Base-by-base conservation (phyloP, 2,113 vertebrate species). In the Synodontis membranacea region DNA sequence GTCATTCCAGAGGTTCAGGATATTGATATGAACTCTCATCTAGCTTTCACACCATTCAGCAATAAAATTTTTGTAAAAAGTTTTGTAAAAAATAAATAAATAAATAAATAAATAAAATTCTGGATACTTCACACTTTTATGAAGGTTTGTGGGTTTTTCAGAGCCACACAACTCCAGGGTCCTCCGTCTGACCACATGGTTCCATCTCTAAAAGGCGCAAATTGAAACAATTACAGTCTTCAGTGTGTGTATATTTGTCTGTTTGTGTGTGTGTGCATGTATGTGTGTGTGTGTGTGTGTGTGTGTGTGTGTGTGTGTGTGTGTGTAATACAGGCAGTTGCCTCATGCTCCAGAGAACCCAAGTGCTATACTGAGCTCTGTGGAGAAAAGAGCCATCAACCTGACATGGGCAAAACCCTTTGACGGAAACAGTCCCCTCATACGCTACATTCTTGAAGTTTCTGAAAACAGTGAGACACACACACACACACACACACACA, bases 381-480 rank as follows among this genome's bases (percentile, higher is more conserved):
- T 90, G 25, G 97, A 99, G 90, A 96, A 95, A 78, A 94, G 98
- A 37, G 96, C 97, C 91, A 98, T 99, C 92, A 97, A 97, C 94
- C 93, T 99, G 90, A 97, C 96, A 0, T 99, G 98, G 98, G 94
- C 96, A 91, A 97, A 97, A 48, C 96, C 98, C 42, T 99, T 99
- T 0, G 97, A 99, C 0, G 98, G 98, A 84, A 99, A 99, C 95
- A 99, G 97, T 88, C 97, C 97, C 0, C 95, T 99, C 91, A 93
- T 97, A 46, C 96, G 93, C 85, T 99, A 99, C 86, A 56, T 97
- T 84, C 92, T 99, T 93, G 98, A 99, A 95, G 97, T 99, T 84
- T 99, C 98, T 0, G 98, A 99, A 91, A 99, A 98, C 94, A 98
- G 98, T 99, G 95, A 96, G 98, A 92, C 34, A 66, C n/a, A 37